Percentiles rank a stretch among this genome's conserved stretches.
phyloP scores from a whole-genome alignment of 2,113 vertebrate species.

The Mugil cephalus region DNA sequence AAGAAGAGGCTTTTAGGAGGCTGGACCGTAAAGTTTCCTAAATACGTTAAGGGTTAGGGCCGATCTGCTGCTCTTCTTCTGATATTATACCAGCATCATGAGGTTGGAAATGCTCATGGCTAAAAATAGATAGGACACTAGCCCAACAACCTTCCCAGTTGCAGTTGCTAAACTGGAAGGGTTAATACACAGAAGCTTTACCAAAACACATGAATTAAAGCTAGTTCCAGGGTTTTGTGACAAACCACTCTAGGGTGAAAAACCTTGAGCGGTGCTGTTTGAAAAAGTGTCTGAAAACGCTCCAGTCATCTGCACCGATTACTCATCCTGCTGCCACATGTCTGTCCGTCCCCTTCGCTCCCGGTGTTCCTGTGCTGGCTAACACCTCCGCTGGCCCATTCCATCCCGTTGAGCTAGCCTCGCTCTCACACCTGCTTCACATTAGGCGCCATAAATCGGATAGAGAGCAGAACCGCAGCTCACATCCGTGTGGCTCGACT shows the following conservation, averaged over 20 bases:
- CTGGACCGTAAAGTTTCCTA: too few relatives aligned
- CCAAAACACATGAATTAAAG: background rate
- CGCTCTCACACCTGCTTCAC: conserved; percentile 68
- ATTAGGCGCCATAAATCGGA: conserved; percentile 67
- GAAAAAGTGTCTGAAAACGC: conserved; percentile 16
- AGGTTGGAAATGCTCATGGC: too few relatives aligned
- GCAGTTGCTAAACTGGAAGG: background rate
- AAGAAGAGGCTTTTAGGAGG: too few relatives aligned
- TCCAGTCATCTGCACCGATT: conserved; percentile 30
- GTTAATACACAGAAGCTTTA: background rate
- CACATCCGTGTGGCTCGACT: conserved; percentile 43
- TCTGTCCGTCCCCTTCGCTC: conserved; percentile 26
- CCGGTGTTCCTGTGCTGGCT: conserved; percentile 36
- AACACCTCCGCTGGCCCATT: conserved; percentile 44
- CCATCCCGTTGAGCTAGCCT: conserved; percentile 26
- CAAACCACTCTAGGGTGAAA: background rate
- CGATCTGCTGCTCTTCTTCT: too few relatives aligned
- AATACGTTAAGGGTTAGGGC: too few relatives aligned
- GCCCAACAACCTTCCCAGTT: background rate
- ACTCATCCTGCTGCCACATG: conserved; percentile 34
- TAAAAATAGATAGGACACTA: too few relatives aligned
- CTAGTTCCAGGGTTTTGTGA: background rate
- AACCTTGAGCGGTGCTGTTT: background rate
- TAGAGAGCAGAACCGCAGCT: conserved; percentile 52
- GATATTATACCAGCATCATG: too few relatives aligned